These are phyloP conservation scores for Laspeyria flexula DNA, from an alignment of 2,888 invertebrate species.

Conservation along the genomic window DNA sequence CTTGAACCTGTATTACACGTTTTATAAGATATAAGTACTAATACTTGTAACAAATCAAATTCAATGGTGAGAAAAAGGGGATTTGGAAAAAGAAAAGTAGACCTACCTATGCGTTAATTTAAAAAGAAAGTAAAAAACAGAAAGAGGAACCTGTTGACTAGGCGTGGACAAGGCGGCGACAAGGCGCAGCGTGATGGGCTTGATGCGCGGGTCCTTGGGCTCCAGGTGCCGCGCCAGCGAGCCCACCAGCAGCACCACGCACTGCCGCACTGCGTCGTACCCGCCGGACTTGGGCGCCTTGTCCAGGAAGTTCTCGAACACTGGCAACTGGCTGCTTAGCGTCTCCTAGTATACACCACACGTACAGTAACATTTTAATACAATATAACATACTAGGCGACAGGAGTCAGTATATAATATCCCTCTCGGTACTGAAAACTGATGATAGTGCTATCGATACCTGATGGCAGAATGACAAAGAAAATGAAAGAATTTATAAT, in stretches of 20 bases:
- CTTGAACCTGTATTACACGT: slow-evolving; percentile 92
- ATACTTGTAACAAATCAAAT: no score
- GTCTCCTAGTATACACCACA: slow-evolving; percentile 79
- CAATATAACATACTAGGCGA: no score
- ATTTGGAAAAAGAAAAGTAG: no score
- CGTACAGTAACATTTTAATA: no score
- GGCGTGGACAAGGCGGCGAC: slow-evolving; percentile 97
- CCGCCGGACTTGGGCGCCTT: slow-evolving; percentile 96
- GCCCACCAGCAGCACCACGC: slow-evolving; percentile 98
- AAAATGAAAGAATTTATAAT: no score
- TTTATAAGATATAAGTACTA: background rate
- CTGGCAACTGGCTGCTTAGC: slow-evolving; percentile 92
- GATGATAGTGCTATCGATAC: no score
- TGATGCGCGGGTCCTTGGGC: slow-evolving; percentile 94
- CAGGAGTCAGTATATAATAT: no score
- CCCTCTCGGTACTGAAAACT: no score
- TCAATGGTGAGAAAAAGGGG: no score
- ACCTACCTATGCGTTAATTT: no score
- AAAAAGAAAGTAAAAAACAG: background rate
- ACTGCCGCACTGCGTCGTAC: slow-evolving; percentile 97
- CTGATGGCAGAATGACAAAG: no score
- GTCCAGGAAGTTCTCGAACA: slow-evolving; percentile 97
- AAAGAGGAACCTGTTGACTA: slow-evolving; percentile 91
- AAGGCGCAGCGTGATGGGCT: slow-evolving; percentile 96
- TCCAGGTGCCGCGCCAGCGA: slow-evolving; percentile 98